Evolutionary conservation across 2,113 vertebrate species (phyloP).

Genomic region (Protobothrops flavoviridis): DNA sequence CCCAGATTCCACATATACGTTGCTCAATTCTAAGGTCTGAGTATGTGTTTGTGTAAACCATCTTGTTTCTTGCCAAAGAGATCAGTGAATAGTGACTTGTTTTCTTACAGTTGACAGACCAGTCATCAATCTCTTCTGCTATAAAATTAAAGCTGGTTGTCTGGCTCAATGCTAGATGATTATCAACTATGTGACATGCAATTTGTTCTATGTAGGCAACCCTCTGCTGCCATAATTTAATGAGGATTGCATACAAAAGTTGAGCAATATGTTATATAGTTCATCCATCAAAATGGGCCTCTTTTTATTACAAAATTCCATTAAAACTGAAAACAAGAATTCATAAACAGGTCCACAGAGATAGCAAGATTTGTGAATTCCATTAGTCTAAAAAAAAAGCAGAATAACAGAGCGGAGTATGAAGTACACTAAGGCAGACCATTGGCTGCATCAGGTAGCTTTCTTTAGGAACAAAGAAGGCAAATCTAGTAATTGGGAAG

Average conservation of each 20-base stretch:
- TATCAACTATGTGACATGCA: neutral
- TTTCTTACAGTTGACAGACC: neutral
- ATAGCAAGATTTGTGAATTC: neutral
- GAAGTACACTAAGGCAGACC: neutral
- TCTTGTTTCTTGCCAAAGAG: neutral
- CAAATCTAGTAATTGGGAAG: neutral
- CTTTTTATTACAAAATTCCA: neutral
- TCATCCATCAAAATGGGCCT: neutral
- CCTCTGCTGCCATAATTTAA: neutral
- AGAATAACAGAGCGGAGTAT: neutral
- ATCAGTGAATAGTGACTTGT: neutral
- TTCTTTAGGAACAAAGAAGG: neutral
- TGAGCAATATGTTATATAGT: neutral
- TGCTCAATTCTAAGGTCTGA: neutral
- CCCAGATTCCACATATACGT: neutral
- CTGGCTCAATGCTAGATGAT: neutral
- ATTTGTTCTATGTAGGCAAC: neutral
- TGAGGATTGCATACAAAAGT: neutral
- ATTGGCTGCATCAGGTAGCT: neutral
- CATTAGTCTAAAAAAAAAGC: neutral
- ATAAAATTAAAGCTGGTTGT: neutral
- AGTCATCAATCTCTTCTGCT: neutral
- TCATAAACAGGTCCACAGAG: neutral
- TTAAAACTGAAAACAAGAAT: conserved; percentile 16
- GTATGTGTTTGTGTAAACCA: neutral